Conservation (phyloP, 2,113 vertebrate genomes). For the Arothron firmamentum region DNA sequence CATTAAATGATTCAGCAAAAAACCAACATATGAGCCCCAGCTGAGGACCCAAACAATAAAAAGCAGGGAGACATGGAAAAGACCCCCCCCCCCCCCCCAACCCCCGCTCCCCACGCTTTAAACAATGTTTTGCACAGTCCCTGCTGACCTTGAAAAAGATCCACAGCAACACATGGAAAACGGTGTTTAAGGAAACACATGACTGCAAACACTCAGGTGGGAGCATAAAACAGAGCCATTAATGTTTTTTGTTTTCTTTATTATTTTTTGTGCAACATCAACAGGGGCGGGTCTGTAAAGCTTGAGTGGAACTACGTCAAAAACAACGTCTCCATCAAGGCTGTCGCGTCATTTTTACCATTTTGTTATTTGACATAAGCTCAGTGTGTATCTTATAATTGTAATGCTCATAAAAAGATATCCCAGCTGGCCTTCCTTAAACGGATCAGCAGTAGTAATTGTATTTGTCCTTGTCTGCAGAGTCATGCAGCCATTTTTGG, state of each 20-base stretch:
- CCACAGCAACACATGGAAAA: conserved; percentile 6
- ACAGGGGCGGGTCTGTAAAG: not conserved
- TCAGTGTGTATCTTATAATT: conserved; percentile 7
- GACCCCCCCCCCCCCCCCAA: not conserved
- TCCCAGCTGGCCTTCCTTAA: conserved; percentile 16
- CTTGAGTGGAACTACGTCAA: not conserved
- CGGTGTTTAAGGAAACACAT: conserved; percentile 4
- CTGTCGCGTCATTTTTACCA: conserved; percentile 4
- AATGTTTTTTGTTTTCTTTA: not conserved
- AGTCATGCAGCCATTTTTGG: conserved; percentile 12
- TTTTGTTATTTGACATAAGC: conserved; percentile 2
- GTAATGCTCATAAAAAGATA: conserved; percentile 12
- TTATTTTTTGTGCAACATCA: too few relatives aligned
- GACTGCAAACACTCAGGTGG: conserved; percentile 3
- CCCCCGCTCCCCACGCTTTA: not conserved
- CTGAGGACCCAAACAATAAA: conserved; percentile 26
- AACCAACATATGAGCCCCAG: conserved; percentile 48
- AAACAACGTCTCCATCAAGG: not conserved
- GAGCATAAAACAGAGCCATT: not conserved
- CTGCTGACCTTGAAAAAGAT: conserved; percentile 21
- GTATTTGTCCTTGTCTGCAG: conserved; percentile 27
- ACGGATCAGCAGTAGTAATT: conserved; percentile 1
- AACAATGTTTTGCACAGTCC: conserved; percentile 23
- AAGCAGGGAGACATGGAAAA: conserved; percentile 28
- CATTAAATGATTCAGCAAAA: conserved; percentile 64